Evolutionary conservation across 1,140 invertebrate genomes (phyloP), one percentile per base, ranked within the genome.

Genomic region (Helicorthomorpha holstii): DNA sequence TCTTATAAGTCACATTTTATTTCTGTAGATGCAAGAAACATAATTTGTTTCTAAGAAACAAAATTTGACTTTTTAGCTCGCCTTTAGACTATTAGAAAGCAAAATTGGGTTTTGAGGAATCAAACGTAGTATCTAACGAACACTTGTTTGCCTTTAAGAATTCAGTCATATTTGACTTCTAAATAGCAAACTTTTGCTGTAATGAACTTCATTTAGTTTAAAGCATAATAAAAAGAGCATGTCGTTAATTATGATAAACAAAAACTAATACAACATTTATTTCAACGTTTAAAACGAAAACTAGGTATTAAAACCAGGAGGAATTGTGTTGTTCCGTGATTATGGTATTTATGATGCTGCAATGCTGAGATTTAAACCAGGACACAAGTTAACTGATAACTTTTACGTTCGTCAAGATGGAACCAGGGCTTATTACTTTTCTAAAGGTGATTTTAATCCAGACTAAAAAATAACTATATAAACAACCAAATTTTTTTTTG

Each of bases 321-420:
- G 92, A 16, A 63, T 85, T 29, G 63, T 98, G 2, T 66, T 98
- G 2, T 90, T 98, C 59, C 70, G 96, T 59, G 96, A 99, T 71
- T 99, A 99, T 69, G 95, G 92, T 0, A 67, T 92, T n/a, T 91
- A 95, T 64, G 96, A 99, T 68, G 87, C 98, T 81, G 88, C 95
- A 1, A 94, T 98, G 66, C 61, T 99, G 1, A 71, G 94, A 48
- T 98, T 97, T 66, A 83, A 88, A 57, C 77, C 85, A 2, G 91
- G 91, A 0, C 81, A 87, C 63, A 96, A 97, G 68, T 85, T 97
- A 53, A 65, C 76, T 4, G 89, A 97, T 23, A 95, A 97, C 67
- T 85, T 96, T 58, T 99, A 98, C 64, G 84, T 90, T 65, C 69
- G 96, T 23, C 93, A 96, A 64, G 96, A 99, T 78, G 94, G 94